A percentile compares a stretch with the other conserved stretches of the same genome.
These are phyloP conservation scores for Cephalopterus ornatus DNA, from an alignment of 2,113 vertebrate species.

Conservation along the genomic window DNA sequence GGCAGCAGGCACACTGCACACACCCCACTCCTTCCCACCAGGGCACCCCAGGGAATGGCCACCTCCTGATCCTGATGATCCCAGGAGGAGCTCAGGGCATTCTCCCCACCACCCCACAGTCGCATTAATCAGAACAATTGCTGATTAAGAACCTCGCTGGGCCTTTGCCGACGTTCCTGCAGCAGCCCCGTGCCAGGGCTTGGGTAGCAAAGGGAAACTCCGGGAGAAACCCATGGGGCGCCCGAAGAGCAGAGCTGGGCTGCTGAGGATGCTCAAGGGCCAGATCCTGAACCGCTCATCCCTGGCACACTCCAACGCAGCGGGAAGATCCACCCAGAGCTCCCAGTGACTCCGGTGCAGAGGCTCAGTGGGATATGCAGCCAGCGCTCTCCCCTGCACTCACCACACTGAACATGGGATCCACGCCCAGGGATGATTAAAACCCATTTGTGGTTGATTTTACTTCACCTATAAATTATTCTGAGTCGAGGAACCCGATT, in stretches of 20 bases:
- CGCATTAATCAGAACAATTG: background rate
- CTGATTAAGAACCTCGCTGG: fast-evolving
- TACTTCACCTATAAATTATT: background rate
- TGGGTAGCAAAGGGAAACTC: background rate
- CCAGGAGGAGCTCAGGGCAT: background rate
- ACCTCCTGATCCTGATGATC: background rate
- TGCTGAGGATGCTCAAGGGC: background rate
- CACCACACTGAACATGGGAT: fast-evolving
- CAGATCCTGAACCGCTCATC: background rate
- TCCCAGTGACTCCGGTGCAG: background rate
- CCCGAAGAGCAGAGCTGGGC: background rate
- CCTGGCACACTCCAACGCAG: background rate
- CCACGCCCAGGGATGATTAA: background rate
- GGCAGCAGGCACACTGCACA: background rate
- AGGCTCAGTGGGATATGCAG: background rate
- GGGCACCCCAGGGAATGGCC: fast-evolving
- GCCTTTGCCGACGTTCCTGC: fast-evolving
- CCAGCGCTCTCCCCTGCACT: background rate
- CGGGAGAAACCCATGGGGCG: background rate
- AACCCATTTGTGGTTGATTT: background rate
- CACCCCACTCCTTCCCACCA: background rate
- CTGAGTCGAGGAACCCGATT: background rate
- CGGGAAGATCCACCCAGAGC: background rate
- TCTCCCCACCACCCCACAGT: fast-evolving
- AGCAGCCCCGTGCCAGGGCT: background rate